phyloP scores from a whole-genome alignment of 2,888 invertebrate species.

The Caenorhabditis imperialis region DNA sequence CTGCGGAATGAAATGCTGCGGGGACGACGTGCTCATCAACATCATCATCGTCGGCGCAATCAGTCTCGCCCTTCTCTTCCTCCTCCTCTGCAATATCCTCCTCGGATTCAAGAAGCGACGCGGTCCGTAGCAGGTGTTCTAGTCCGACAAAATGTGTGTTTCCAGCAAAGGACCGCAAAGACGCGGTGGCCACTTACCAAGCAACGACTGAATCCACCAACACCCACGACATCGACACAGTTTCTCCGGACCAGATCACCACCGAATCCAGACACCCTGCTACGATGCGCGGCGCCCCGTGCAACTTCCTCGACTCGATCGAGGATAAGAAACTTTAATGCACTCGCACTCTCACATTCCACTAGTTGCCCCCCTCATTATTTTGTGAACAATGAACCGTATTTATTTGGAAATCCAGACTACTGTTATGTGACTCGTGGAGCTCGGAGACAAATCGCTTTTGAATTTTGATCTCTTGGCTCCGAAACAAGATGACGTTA shows the following conservation, averaged over 20 bases:
- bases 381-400: constrained; percentile 17
- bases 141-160: not conserved
- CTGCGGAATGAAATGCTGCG: constrained; percentile 55
- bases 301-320: constrained; percentile 4
- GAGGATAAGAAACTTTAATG: constrained; percentile 18
- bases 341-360: not conserved
- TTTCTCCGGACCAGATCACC: constrained; percentile 35
- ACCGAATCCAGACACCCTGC: constrained; percentile 33
- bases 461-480: too few relatives aligned
- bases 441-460: too few relatives aligned
- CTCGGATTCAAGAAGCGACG: constrained; percentile 54
- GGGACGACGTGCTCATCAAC: constrained; percentile 54
- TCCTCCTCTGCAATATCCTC: constrained; percentile 55
- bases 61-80: constrained; percentile 42
- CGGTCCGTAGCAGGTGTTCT: constrained; percentile 9
- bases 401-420: constrained; percentile 44
- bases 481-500: too few relatives aligned
- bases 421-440: too few relatives aligned
- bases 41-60: constrained; percentile 53
- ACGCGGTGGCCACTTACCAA: constrained; percentile 7
- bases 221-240: constrained; percentile 13
- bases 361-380: not conserved
- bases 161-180: constrained; percentile 18
- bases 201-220: constrained; percentile 19
- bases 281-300: not conserved